Base-by-base conservation (phyloP, 2,797 vertebrate genomes). In the Denticeps clupeoides region DNA sequence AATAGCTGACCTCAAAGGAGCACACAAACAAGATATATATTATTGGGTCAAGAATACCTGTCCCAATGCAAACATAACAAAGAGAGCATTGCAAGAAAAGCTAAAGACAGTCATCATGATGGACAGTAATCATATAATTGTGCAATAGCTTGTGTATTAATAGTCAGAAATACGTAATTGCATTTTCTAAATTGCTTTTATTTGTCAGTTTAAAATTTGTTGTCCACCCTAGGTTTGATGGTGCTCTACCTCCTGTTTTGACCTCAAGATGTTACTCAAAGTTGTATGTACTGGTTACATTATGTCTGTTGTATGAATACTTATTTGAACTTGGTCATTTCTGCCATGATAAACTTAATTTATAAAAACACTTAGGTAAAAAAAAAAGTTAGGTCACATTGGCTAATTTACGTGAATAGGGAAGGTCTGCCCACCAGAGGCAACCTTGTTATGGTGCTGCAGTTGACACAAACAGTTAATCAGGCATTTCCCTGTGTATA, bases 241-340 rank as follows among this genome's bases (percentile, higher is more conserved):
- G 75, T 81, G 80, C 86, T 87, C 93, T 96, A 97, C 93, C 94
- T 98, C 94, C 84, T 82, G 65, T 46, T 71, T 63, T 82, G 64
- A 69, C 76, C 77, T 82, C 73, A 72, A 53, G 59, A 75, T 76
- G 69, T 69, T 63, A 60, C 72, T 79, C 75, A 75, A 78, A 70
- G 77, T 80, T 85, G 78, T 89, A 90, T 91, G 87, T 95, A 85
- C 89, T 89, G 88, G 89, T 88, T 95, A 89, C 88, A 93, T 94
- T 85, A 77, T 84, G 76, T 85, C 76, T 81, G 70, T 83, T 82
- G 65, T 87, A 73, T 74, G 69, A 79, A 71, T 87, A 72, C 82
- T 81, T 85, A 69, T 81, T 82, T 82, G 79, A 71, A 83, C 82
- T 83, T 76, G 81, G 71, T 85, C 77, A 83, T 69, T 77, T 78